These are phyloP conservation scores for Nerophis lumbriciformis DNA, from an alignment of 2,113 vertebrate genomes.

Conservation along the genomic window DNA sequence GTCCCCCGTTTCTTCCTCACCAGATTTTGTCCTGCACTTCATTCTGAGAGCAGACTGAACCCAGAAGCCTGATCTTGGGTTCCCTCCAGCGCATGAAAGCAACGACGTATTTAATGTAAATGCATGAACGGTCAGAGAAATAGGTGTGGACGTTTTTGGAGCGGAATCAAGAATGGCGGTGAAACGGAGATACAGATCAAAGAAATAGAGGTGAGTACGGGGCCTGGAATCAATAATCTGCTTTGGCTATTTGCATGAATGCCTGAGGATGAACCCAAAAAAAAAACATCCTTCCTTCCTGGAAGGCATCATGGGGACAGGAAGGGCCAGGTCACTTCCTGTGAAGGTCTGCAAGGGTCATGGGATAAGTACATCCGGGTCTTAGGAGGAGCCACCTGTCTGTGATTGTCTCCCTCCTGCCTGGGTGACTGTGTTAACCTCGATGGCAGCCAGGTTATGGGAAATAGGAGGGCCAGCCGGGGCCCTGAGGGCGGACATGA, in stretches of 20 bases:
- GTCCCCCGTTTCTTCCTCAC: constrained; percentile 59
- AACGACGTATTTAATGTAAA: constrained; percentile 34
- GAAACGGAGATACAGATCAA: constrained; percentile 38
- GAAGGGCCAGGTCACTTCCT: constrained; percentile 69
- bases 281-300: constrained; percentile 85
- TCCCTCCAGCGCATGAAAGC: constrained; percentile 50
- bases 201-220: constrained; percentile 21
- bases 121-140: constrained; percentile 52
- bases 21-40: constrained; percentile 53
- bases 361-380: constrained; percentile 68
- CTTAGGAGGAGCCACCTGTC: constrained; percentile 54
- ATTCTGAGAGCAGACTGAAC: constrained; percentile 58
- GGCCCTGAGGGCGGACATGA: too few species aligned
- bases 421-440: constrained; percentile 20
- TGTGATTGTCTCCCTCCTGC: constrained; percentile 42
- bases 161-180: constrained; percentile 30
- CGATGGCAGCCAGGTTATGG: constrained; percentile 52
- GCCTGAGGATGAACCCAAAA: constrained; percentile 43
- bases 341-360: constrained; percentile 60
- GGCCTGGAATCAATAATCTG: constrained; percentile 84
- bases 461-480: constrained; percentile 8
- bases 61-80: constrained; percentile 58
- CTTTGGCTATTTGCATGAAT: constrained; percentile 41
- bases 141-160: constrained; percentile 13
- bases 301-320: constrained; percentile 65